Evolutionary conservation across 1,140 invertebrate species (phyloP), one percentile per base, ranked within the genome.

Genomic region (Acromyrmex echinatior): DNA sequence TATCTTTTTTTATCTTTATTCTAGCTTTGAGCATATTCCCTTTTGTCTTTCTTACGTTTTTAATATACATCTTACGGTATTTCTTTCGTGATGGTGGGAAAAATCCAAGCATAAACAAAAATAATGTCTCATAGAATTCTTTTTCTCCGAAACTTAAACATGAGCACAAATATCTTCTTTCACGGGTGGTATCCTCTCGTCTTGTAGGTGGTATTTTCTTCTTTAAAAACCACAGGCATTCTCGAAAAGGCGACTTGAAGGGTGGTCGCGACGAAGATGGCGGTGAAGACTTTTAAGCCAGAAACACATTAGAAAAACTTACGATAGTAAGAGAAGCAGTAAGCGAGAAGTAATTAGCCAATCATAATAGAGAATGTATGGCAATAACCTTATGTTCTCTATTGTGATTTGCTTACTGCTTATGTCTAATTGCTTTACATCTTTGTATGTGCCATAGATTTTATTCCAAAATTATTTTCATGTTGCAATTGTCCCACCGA

Each of bases 241-340:
- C 18, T 25, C 49, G 21, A 80, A 80, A 71, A 68, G 31, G 3
- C 65, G 21, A 39, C 63, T 0, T 49, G 28, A 80, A 56, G n/a
- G 49, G 31, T 70, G 78, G 78, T 39, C 78, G 25, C 21, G 5
- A 80, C 21, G 49, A 80, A 25, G 31, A 31, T 28, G 49, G 3
- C 45, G 7, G 53, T 70, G 9, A 45, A 45, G 9, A 45, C 10
- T 45, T 45, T 45, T 45, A 45, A 12, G 2, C 2, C 2, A 45
- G 39, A 45, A 45, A 45, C 1, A 45, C 9, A 10, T 39, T 45
- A 45, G 39, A 45, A 10, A 45, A 45, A 45, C 9, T 45, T 45
- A 45, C 9, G 39, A 2, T 9, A 45, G 10, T 45, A 45, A 45
- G 9, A 45, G 7, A 45, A 2, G 9, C 39, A 10, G 1, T 45